These are phyloP conservation scores for Tarsius wallacei DNA, from an alignment of 2,797 vertebrate genomes.

Conservation along the genomic window DNA sequence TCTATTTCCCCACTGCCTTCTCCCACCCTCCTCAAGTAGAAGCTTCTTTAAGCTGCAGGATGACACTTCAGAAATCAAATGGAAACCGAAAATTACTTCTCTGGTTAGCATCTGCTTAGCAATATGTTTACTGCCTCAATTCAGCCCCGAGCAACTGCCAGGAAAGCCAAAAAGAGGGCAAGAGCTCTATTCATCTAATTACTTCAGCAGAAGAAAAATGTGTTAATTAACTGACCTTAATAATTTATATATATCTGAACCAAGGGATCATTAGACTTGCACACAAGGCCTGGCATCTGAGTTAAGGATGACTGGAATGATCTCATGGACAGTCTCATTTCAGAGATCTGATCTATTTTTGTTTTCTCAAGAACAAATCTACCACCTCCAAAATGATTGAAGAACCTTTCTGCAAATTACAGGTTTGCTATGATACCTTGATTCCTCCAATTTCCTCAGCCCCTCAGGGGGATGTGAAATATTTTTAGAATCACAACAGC, in stretches of 20 bases:
- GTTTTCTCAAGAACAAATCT: conserved; percentile 78
- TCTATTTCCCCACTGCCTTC: not conserved
- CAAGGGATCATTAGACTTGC: conserved; percentile 59
- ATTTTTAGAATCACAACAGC: conserved; percentile 77
- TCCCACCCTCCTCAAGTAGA: not conserved
- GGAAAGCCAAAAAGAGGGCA: conserved; percentile 60
- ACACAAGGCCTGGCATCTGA: not conserved
- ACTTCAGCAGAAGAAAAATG: conserved; percentile 81
- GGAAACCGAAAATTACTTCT: conserved; percentile 64
- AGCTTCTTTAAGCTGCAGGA: conserved; percentile 51
- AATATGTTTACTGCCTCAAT: conserved; percentile 69
- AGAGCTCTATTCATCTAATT: conserved; percentile 73
- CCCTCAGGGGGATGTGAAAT: conserved; percentile 12
- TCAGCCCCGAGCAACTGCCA: conserved; percentile 65
- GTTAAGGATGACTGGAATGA: conserved; percentile 6
- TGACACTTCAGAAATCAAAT: conserved; percentile 80
- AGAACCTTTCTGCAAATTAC: conserved; percentile 74
- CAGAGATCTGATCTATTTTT: conserved; percentile 80
- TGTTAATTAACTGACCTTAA: conserved; percentile 82
- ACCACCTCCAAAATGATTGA: conserved; percentile 77
- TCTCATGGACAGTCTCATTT: conserved; percentile 51
- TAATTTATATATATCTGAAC: conserved; percentile 77
- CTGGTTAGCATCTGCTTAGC: conserved; percentile 79
- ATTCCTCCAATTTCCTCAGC: conserved; percentile 51
- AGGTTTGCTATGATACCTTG: conserved; percentile 63